phyloP scores from a whole-genome alignment of 2,888 invertebrate species.

The Tipula lateralis region DNA sequence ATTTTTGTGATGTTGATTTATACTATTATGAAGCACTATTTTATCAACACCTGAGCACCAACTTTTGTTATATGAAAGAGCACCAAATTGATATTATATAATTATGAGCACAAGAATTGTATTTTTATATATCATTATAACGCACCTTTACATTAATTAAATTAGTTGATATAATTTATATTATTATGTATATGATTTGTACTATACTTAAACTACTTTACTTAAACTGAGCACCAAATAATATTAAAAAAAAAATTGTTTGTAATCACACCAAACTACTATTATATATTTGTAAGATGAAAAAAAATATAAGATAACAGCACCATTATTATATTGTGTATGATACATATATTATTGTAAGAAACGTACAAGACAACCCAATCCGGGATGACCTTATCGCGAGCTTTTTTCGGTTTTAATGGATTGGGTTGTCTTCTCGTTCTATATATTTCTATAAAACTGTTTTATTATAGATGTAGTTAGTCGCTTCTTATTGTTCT shows the following conservation, averaged over 20 bases:
- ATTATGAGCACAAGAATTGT: neutral
- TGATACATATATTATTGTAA: neutral
- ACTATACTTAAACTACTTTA: neutral
- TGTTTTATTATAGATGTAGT: neutral
- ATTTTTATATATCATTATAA: neutral
- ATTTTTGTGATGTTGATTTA: neutral
- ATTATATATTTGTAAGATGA: neutral
- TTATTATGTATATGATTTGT: neutral
- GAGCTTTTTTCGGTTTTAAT: neutral
- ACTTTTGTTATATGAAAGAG: neutral
- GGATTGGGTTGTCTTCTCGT: neutral
- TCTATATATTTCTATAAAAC: neutral
- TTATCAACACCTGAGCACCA: constrained; percentile 29
- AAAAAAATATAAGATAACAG: constrained; percentile 14
- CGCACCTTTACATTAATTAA: neutral
- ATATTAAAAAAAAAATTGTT: neutral
- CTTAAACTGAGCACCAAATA: neutral
- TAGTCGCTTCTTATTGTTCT: neutral
- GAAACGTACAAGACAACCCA: neutral
- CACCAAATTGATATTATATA: neutral
- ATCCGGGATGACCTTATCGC: neutral
- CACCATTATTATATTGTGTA: constrained; percentile 11
- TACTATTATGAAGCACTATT: constrained; percentile 14
- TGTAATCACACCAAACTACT: neutral
- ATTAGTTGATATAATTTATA: constrained; percentile 6